A percentile compares a stretch with the other conserved stretches of the same genome.
These are phyloP conservation scores for Meriones psammophilus DNA, from an alignment of 2,797 vertebrate genomes.

Conservation along the genomic window DNA sequence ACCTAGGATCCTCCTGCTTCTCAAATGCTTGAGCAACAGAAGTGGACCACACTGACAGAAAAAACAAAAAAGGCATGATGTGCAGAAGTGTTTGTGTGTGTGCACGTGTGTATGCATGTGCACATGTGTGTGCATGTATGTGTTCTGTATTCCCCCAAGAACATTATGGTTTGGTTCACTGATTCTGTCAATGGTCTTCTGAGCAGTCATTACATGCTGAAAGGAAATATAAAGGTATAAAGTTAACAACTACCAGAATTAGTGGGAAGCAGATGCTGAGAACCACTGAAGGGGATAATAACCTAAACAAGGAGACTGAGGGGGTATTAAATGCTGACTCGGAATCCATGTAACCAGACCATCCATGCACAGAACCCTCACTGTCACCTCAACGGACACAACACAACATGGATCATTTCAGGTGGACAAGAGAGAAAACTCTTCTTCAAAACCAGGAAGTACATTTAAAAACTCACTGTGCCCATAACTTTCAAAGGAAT, in stretches of 20 bases:
- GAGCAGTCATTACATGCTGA: background rate
- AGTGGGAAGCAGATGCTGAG: constrained; percentile 33
- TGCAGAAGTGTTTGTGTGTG: background rate
- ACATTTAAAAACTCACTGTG: background rate
- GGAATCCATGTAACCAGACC: background rate
- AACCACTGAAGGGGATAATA: background rate
- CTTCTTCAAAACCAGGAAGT: background rate
- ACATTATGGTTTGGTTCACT: background rate
- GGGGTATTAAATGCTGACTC: background rate
- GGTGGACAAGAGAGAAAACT: background rate
- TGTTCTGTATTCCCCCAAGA: background rate
- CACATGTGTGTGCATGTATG: too few relatives aligned
- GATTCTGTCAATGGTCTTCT: background rate
- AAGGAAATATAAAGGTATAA: background rate
- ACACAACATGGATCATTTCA: background rate
- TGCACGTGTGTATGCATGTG: background rate
- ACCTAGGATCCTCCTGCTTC: background rate
- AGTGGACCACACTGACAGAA: too few relatives aligned
- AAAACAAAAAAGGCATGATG: background rate
- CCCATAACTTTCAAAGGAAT: constrained; percentile 42
- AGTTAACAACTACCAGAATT: background rate
- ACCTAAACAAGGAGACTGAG: background rate
- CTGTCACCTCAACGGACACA: background rate
- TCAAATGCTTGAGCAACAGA: background rate
- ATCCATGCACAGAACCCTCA: too few relatives aligned